A percentile compares a stretch with the other conserved stretches of the same genome.
These are phyloP conservation scores for Stomatorhinus ivindoensis DNA, from an alignment of 2,113 vertebrate genomes.

Conservation along the genomic window DNA sequence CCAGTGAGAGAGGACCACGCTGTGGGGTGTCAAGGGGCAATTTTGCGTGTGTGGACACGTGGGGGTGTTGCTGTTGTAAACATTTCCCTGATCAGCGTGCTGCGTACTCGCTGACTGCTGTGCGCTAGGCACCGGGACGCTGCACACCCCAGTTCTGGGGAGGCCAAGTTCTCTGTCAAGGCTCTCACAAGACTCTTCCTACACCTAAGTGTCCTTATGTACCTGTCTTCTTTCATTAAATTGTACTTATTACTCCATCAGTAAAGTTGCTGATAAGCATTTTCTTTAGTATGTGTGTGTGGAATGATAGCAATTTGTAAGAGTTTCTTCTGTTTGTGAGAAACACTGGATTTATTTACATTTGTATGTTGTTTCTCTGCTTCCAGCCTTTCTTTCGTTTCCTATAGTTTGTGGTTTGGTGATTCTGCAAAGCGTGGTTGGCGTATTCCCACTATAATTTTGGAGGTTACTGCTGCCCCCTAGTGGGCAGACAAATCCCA, in stretches of 20 bases:
- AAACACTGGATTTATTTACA: background rate
- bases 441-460: background rate
- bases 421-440: background rate
- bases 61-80: background rate
- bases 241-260: background rate
- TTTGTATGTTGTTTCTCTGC: background rate
- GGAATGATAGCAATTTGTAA: background rate
- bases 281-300: background rate
- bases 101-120: background rate
- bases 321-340: background rate
- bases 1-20: background rate
- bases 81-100: background rate
- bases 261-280: background rate
- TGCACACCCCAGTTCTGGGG: background rate
- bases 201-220: background rate
- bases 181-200: background rate
- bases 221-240: background rate
- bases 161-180: background rate
- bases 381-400: background rate
- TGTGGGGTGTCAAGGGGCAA: background rate
- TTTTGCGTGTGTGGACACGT: background rate
- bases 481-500: background rate
- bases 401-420: background rate
- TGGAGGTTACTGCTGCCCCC: conserved; percentile 8
- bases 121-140: background rate